Base-by-base conservation (phyloP, 2,113 vertebrate genomes). In the Trachemys scripta region DNA sequence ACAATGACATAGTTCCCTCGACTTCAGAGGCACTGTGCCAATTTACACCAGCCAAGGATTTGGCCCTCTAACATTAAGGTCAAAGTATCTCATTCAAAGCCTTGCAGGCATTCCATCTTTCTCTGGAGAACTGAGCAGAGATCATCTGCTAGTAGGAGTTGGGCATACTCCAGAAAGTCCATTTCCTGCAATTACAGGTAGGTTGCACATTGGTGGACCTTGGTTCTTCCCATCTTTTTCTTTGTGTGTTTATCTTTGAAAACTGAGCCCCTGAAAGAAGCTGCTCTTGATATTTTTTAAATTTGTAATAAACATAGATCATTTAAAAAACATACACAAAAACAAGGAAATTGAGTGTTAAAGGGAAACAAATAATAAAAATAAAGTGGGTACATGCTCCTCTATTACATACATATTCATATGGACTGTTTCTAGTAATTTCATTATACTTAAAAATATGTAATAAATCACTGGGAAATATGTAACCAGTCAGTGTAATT, bases 21-120 rank as follows among this genome's bases (percentile, higher is more conserved):
- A 72, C 35, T n/a, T 38, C 57, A 87, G 87, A 79, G 85, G 16
- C 84, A 5, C 17, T 86, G 38, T 72, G 65, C 12, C 80, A 91
- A n/a, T 92, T 93, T 88, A 72, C 82, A 72, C 81, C 80, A 45
- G 20, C 78, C 92, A 85, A 85, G 22, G 4, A 86, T 96, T 95
- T 92, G 83, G 86, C 79, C 20, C 82, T 95, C 47, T 90, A 65
- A 62, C 88, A 38, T 8, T 83, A 10, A 69, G 20, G 69, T 57
- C 42, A 87, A 42, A 5, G 8, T 50, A 78, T 57, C 79, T 94
- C 59, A 47, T 84, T 84, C 90, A 85, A 49, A 75, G 25, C 51
- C 24, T 3, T 76, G 84, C 57, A 69, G n/a, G 75, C 91, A 96
- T 93, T 1, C 65, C 35, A 22, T 72, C 35, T 4, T 86, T 38